Conservation (phyloP, 2,797 vertebrate genomes). For the Sardinella longiceps region DNA sequence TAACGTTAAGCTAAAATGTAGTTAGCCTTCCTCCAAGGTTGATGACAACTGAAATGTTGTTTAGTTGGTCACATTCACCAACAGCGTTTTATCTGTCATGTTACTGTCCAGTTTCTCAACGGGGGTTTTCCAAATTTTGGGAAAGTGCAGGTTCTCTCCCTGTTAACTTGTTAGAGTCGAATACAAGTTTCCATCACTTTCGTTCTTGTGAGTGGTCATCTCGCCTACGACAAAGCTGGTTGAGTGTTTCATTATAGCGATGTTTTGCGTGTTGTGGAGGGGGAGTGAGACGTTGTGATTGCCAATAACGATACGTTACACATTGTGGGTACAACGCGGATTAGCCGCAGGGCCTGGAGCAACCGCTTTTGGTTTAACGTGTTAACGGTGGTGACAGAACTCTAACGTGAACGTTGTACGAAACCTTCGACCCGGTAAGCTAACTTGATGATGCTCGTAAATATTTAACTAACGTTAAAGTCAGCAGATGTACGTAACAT, state of each 20-base stretch:
- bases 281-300: conserved; percentile 4
- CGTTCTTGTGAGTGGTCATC: not conserved
- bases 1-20: conserved; percentile 1
- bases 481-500: too few relatives aligned
- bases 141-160: not conserved
- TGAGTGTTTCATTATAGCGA: not conserved
- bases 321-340: not conserved
- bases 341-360: not conserved
- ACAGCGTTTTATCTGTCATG: not conserved
- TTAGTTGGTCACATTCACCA: not conserved
- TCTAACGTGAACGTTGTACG: not conserved
- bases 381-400: not conserved
- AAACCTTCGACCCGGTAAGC: not conserved
- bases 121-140: not conserved
- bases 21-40: conserved; percentile 1
- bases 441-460: not conserved
- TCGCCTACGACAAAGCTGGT: not conserved
- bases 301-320: too few relatives aligned
- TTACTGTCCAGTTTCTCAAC: not conserved
- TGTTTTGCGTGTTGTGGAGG: not conserved
- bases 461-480: not conserved
- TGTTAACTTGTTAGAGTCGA: not conserved
- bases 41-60: not conserved
- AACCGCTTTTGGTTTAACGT: conserved; percentile 18
- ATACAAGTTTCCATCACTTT: not conserved